phyloP scores from a whole-genome alignment of 2,888 invertebrate genomes.

The Plebejus melissa region DNA sequence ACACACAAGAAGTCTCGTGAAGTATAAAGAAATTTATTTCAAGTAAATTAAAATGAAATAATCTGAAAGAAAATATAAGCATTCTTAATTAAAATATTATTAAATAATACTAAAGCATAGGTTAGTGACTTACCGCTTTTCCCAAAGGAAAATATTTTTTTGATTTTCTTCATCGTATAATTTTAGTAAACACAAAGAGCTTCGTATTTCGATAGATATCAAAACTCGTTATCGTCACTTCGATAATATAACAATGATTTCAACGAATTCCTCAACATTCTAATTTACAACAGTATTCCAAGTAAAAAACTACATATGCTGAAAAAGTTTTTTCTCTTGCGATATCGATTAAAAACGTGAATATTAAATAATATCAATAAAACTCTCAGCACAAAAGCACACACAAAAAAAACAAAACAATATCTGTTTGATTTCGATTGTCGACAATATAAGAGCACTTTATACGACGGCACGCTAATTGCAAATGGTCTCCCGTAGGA shows the following conservation, averaged over 20 bases:
- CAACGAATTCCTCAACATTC: not conserved
- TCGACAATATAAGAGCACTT: constrained; percentile 32
- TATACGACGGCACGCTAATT: constrained; percentile 43
- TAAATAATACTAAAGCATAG: not conserved
- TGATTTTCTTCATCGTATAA: constrained; percentile 62
- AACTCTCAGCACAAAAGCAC: not conserved
- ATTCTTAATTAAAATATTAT: not conserved
- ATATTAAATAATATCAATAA: not conserved
- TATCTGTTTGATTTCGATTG: not conserved
- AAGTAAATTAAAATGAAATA: no score
- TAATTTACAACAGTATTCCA: not conserved
- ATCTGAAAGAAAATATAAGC: no score
- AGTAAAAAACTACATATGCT: not conserved
- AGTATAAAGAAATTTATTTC: no score
- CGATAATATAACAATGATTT: not conserved
- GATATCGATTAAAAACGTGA: not conserved
- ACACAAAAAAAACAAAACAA: not conserved
- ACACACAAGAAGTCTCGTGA: no score
- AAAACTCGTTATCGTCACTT: not conserved
- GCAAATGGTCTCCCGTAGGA: constrained; percentile 52
- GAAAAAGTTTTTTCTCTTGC: no score
- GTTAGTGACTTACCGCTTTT: constrained; percentile 54
- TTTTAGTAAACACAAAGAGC: constrained; percentile 14
- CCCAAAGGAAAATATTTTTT: constrained; percentile 61
- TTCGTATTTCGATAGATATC: constrained; percentile 15